These are phyloP conservation scores for Nephrotoma appendiculata DNA, from an alignment of 2,888 invertebrate species.

Conservation along the genomic window DNA sequence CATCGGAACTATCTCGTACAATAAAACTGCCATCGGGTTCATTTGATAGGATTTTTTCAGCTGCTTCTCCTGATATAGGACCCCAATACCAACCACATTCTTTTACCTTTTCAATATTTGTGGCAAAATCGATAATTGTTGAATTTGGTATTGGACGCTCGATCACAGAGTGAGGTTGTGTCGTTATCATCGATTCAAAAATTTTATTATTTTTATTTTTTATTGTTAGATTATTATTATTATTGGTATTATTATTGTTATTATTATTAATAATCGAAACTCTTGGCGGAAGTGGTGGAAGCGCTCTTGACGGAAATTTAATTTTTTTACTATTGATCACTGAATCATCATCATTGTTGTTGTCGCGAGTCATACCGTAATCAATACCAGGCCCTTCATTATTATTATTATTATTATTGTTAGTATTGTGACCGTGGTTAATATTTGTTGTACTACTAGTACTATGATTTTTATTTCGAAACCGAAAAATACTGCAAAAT, in stretches of 20 bases:
- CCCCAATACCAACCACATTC: constrained; percentile 97
- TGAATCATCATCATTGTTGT: constrained; percentile 22
- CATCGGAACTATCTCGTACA: constrained; percentile 85
- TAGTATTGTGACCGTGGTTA: background rate
- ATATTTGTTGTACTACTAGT: constrained; percentile 27
- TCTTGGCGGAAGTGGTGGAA: constrained; percentile 45
- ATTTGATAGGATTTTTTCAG: constrained; percentile 78
- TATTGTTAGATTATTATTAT: background rate
- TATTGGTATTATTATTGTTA: background rate
- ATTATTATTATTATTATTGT: background rate
- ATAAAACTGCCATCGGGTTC: constrained; percentile 91
- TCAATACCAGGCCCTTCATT: constrained; percentile 21
- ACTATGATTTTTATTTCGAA: constrained; percentile 35
- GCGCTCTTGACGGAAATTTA: constrained; percentile 47
- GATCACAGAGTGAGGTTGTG: constrained; percentile 22
- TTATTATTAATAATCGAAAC: background rate
- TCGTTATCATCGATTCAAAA: constrained; percentile 12
- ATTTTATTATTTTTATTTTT: constrained; percentile 1
- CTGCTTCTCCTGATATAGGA: constrained; percentile 78
- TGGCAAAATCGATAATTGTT: constrained; percentile 62
- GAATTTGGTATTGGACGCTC: constrained; percentile 23
- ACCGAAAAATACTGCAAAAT: constrained; percentile 71
- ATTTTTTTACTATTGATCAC: constrained; percentile 30
- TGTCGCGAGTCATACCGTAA: background rate
- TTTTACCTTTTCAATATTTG: constrained; percentile 86